Percentiles rank a stretch among this genome's conserved stretches.
These are phyloP conservation scores for Rachycentron canadum DNA, from an alignment of 2,797 vertebrate genomes.

Conservation along the genomic window DNA sequence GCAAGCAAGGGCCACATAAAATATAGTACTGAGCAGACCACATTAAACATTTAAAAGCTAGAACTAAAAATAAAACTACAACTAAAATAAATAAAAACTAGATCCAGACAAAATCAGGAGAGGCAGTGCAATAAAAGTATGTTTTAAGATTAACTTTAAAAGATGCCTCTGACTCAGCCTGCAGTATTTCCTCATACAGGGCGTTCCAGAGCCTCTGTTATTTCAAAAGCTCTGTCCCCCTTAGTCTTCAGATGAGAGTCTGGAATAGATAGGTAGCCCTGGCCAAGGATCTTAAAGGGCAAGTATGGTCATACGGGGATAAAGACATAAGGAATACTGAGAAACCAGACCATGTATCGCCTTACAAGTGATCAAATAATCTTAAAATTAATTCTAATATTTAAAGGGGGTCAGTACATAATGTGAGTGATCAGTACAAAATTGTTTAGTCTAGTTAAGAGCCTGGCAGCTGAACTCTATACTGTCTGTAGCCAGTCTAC, in stretches of 20 bases:
- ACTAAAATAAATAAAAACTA: neutral
- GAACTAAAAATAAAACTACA: neutral
- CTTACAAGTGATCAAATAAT: constrained; percentile 4
- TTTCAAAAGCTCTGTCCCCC: neutral
- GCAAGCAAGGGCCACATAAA: neutral
- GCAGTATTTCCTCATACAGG: neutral
- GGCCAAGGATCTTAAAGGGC: neutral
- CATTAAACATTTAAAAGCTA: neutral
- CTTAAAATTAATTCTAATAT: neutral
- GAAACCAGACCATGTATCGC: neutral
- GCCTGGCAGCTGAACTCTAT: too few relatives aligned
- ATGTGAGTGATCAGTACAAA: neutral
- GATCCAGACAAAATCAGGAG: neutral
- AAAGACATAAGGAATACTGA: neutral
- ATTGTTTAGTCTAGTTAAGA: neutral
- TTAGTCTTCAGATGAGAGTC: neutral
- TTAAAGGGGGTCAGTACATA: neutral
- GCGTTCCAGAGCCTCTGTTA: neutral
- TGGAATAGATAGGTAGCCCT: neutral
- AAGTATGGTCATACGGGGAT: neutral
- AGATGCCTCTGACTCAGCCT: neutral
- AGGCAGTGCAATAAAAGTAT: neutral
- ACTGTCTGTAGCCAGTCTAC: too few relatives aligned
- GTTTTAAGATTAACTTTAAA: neutral
- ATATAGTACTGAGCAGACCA: neutral